phyloP scores from a whole-genome alignment of 2,888 invertebrate genomes.

The Metopia argyrocephala region DNA sequence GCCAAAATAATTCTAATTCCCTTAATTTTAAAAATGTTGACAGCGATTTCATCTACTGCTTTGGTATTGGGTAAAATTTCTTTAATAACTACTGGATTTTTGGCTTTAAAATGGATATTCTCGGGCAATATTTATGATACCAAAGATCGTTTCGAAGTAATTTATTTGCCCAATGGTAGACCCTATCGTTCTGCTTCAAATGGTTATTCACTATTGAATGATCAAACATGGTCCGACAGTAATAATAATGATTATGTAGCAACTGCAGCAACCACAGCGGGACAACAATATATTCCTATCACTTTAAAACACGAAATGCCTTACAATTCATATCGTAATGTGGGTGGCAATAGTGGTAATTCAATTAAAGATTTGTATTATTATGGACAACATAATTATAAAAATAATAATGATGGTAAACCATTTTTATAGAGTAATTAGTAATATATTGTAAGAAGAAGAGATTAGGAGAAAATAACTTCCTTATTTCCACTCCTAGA shows the following conservation, averaged over 20 bases:
- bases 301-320: slow-evolving; percentile 28
- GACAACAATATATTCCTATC: slow-evolving; percentile 49
- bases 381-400: slow-evolving; percentile 64
- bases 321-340: slow-evolving; percentile 19
- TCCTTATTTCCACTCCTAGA: no score
- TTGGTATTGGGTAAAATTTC: slow-evolving; percentile 77
- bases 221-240: slow-evolving; percentile 57
- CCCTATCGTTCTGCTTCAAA: slow-evolving; percentile 55
- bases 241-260: slow-evolving; percentile 37
- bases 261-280: neutral
- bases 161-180: slow-evolving; percentile 68
- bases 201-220: slow-evolving; percentile 41
- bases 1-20: slow-evolving; percentile 85
- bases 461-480: no score
- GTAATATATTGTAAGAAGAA: no score
- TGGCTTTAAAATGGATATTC: slow-evolving; percentile 74
- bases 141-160: slow-evolving; percentile 70
- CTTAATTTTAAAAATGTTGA: slow-evolving; percentile 83
- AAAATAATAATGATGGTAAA: slow-evolving; percentile 62
- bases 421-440: slow-evolving; percentile 69
- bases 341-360: slow-evolving; percentile 15
- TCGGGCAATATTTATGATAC: slow-evolving; percentile 54
- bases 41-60: slow-evolving; percentile 82
- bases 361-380: slow-evolving; percentile 53
- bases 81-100: slow-evolving; percentile 71